Conservation (phyloP, 2,113 vertebrate genomes). For the Brevimyrus niger region DNA sequence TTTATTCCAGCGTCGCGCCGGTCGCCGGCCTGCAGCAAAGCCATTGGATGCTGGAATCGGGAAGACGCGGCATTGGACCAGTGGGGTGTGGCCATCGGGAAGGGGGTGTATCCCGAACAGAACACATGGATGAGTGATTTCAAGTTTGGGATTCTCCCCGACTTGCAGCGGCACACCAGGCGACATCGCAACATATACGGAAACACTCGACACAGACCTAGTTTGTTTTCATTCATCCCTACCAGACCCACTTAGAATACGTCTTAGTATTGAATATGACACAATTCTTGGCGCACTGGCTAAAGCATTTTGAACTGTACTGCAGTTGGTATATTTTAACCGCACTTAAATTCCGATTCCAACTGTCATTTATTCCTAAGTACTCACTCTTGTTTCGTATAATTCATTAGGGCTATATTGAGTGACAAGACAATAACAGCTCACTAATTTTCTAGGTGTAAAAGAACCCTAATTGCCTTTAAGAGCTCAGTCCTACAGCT, state of each 20-base stretch:
- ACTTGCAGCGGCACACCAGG: conserved; percentile 28
- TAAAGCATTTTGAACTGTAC: conserved; percentile 34
- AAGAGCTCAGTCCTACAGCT: neutral
- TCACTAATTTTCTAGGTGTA: neutral
- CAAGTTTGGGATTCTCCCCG: conserved; percentile 37
- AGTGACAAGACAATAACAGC: neutral
- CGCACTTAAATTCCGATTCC: neutral
- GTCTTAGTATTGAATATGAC: conserved; percentile 36
- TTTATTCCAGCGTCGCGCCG: conserved; percentile 55
- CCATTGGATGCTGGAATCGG: conserved; percentile 51
- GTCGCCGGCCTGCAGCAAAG: conserved; percentile 30
- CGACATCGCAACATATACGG: conserved; percentile 45
- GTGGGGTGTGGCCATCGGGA: conserved; percentile 35
- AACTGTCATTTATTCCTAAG: neutral
- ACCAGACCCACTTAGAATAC: conserved; percentile 42
- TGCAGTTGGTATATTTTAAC: neutral
- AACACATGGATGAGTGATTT: conserved; percentile 32
- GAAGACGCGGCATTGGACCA: conserved; percentile 17
- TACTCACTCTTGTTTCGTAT: neutral
- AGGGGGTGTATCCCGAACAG: conserved; percentile 7
- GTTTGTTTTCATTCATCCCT: conserved; percentile 50
- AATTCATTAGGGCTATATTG: neutral
- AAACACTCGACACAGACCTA: conserved; percentile 55
- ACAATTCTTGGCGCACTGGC: conserved; percentile 28
- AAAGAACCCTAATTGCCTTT: neutral